Conservation (phyloP, 2,113 vertebrate genomes). For the Engystomops pustulosus region DNA sequence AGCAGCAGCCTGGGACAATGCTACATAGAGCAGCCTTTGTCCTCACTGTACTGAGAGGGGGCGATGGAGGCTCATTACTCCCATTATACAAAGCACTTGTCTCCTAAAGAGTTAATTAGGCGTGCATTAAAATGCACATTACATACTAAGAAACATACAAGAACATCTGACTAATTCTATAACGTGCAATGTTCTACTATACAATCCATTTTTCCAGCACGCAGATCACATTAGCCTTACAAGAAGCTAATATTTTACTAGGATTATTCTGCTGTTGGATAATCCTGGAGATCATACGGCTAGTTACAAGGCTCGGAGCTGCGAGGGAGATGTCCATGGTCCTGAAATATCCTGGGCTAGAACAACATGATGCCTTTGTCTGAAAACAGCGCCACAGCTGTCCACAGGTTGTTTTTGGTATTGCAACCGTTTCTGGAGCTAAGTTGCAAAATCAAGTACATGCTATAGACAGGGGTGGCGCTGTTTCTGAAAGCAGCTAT, state of each 20-base stretch:
- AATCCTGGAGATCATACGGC: not conserved
- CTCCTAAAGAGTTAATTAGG: not conserved
- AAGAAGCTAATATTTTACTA: not conserved
- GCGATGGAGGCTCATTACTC: too few species aligned
- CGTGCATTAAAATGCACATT: not conserved
- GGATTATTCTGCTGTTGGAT: not conserved
- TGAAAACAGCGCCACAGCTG: too few species aligned
- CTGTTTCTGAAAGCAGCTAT: too few species aligned
- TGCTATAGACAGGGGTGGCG: too few species aligned
- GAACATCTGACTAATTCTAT: too few species aligned
- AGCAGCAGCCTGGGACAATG: not conserved
- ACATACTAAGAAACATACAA: too few species aligned
- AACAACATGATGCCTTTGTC: too few species aligned
- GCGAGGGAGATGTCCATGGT: conserved; percentile 36
- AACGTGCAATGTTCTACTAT: not conserved
- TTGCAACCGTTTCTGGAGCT: too few species aligned
- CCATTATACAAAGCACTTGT: too few species aligned
- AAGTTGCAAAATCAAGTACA: too few species aligned
- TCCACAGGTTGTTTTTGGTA: too few species aligned
- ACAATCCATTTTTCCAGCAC: not conserved
- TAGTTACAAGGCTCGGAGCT: too few species aligned
- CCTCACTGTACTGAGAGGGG: not conserved
- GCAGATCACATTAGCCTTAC: not conserved
- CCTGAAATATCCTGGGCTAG: not conserved
- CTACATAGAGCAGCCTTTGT: not conserved